phyloP scores from a whole-genome alignment of 2,888 invertebrate species.

The Leptinotarsa tumamoca region DNA sequence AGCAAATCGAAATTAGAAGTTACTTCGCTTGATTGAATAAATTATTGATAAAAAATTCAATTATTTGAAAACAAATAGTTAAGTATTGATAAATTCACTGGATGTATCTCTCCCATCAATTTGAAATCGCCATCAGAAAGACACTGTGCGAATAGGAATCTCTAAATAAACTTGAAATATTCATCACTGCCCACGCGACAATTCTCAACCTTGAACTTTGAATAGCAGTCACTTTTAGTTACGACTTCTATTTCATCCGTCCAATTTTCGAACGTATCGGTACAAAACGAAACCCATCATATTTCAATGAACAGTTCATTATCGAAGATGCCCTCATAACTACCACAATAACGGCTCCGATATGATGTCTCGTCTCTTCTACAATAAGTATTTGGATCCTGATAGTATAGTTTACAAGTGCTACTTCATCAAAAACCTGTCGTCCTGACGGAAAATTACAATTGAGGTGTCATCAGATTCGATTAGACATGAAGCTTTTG shows the following conservation, averaged over 20 bases:
- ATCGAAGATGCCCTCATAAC: neutral
- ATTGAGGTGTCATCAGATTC: too few relatives aligned
- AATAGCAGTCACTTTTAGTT: too few relatives aligned
- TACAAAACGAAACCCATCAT: neutral
- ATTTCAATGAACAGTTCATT: constrained; percentile 9
- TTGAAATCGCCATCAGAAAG: too few relatives aligned
- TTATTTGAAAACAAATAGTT: neutral
- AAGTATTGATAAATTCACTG: neutral
- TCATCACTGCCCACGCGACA: too few relatives aligned
- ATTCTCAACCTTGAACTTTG: too few relatives aligned
- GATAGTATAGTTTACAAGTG: neutral
- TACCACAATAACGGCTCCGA: constrained; percentile 1
- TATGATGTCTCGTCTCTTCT: neutral
- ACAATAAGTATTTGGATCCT: neutral
- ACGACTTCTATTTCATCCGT: too few relatives aligned
- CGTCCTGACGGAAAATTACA: too few relatives aligned
- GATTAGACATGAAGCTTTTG: too few relatives aligned
- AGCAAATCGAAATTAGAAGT: neutral
- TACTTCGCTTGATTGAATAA: neutral
- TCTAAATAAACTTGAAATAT: too few relatives aligned
- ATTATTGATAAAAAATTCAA: neutral
- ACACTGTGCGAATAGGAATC: too few relatives aligned
- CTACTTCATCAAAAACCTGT: too few relatives aligned
- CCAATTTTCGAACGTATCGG: neutral
- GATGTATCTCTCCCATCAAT: too few relatives aligned